Conservation (phyloP, 92 coral and sea anemone genomes). For the Galaxea fascicularis region DNA sequence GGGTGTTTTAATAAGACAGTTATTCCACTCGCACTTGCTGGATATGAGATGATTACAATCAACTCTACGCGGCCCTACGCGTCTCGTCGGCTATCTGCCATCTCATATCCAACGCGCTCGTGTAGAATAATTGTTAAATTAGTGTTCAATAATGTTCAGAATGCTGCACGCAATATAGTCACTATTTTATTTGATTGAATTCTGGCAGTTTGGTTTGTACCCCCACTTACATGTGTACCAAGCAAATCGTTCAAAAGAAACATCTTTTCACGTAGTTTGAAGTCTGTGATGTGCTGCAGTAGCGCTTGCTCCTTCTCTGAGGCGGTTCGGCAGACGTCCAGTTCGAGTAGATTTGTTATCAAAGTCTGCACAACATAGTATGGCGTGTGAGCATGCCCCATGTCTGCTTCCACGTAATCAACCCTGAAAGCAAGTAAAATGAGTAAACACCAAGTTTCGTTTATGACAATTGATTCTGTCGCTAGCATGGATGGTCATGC, state of each 20-base stretch:
- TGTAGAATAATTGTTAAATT: no score
- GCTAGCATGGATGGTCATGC: no score
- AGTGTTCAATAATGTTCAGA: no score
- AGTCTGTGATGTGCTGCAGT: constrained; percentile 82
- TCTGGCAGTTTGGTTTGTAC: not conserved
- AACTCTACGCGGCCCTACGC: no score
- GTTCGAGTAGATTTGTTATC: constrained; percentile 81
- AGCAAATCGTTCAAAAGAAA: constrained; percentile 91
- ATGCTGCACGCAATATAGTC: no score
- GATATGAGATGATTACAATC: no score
- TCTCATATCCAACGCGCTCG: no score
- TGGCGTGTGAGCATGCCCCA: constrained; percentile 99
- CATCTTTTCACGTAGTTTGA: constrained; percentile 76
- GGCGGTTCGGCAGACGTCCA: constrained; percentile 85
- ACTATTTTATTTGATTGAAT: no score
- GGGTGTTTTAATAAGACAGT: no score
- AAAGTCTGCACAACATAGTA: constrained; percentile 91
- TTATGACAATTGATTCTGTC: not conserved
- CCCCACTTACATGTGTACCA: constrained; percentile 92
- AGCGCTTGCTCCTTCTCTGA: constrained; percentile 89
- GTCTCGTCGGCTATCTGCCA: no score
- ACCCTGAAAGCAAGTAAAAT: constrained; percentile 61
- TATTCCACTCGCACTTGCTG: no score
- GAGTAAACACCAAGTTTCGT: not conserved
- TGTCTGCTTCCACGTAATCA: constrained; percentile 97